Conservation (phyloP, 2,797 vertebrate species). For the Ispidina picta region DNA sequence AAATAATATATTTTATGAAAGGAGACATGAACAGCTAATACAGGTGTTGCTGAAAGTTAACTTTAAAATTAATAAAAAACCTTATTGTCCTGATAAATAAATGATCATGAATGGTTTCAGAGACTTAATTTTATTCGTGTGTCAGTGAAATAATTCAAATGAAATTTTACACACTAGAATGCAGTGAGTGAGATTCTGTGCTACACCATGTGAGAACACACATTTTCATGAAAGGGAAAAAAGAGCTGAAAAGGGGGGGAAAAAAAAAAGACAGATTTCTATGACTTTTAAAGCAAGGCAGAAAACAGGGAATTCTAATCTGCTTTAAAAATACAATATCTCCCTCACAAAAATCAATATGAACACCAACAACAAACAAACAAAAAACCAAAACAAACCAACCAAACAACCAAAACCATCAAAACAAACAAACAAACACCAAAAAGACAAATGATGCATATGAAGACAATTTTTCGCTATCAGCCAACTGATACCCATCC, state of each 20-base stretch:
- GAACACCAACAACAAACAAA: too few relatives aligned
- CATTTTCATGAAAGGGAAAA: not conserved
- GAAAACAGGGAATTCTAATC: not conserved
- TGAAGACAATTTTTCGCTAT: not conserved
- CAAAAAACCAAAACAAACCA: too few relatives aligned
- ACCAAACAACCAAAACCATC: not conserved
- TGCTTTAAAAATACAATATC: not conserved
- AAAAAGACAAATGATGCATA: not conserved
- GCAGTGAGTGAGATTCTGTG: not conserved
- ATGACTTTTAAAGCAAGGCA: not conserved
- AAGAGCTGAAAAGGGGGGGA: not conserved
- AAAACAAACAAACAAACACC: not conserved
- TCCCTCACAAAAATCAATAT: not conserved
- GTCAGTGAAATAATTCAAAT: not conserved
- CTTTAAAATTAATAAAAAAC: not conserved
- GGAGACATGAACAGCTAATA: fast-evolving
- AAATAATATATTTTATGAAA: not conserved
- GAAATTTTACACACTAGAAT: not conserved
- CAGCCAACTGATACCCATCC: not conserved
- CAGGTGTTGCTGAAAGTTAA: not conserved
- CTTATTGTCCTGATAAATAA: not conserved
- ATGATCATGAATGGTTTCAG: not conserved
- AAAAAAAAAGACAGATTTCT: not conserved
- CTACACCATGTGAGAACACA: not conserved
- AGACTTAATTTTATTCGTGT: not conserved